These are phyloP conservation scores for Lordiphosa stackelbergi DNA, from an alignment of 1,140 invertebrate genomes.

Conservation along the genomic window DNA sequence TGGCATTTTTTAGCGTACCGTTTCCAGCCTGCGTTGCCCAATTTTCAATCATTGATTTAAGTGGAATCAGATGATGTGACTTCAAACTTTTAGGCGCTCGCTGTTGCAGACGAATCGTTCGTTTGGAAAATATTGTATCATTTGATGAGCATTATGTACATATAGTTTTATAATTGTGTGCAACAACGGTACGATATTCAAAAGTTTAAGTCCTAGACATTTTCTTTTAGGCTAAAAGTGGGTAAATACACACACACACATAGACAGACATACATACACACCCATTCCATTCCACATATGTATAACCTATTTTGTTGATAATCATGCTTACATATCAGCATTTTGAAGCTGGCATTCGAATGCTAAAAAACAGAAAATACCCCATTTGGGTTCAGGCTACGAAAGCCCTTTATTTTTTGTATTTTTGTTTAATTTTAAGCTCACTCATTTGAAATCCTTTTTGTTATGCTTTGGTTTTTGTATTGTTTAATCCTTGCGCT, in stretches of 20 bases:
- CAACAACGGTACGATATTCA: conserved; percentile 40
- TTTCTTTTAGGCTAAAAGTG: conserved; percentile 46
- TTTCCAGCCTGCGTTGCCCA: conserved; percentile 38
- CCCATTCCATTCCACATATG: conserved; percentile 23
- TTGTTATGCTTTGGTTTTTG: conserved; percentile 27
- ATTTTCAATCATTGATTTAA: conserved; percentile 58
- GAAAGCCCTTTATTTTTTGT: conserved; percentile 48
- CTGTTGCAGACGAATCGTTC: too few relatives aligned
- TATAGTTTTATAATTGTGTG: background rate
- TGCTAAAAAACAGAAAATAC: conserved; percentile 40
- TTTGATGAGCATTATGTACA: too few relatives aligned
- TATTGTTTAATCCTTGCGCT: conserved; percentile 45
- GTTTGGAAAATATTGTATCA: too few relatives aligned
- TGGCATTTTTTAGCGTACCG: conserved; percentile 44
- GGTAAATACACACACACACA: conserved; percentile 15
- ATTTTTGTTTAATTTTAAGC: conserved; percentile 49
- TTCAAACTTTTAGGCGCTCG: conserved; percentile 6
- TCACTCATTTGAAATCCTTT: conserved; percentile 8
- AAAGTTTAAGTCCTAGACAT: conserved; percentile 41
- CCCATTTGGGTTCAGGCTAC: conserved; percentile 42
- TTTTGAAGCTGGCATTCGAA: conserved; percentile 60
- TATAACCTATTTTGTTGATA: conserved; percentile 57
- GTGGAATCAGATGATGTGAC: conserved; percentile 5
- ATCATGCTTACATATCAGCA: conserved; percentile 74
- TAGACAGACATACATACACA: conserved; percentile 12